Percentiles rank a stretch among this genome's conserved stretches.
Evolutionary conservation across 2,888 invertebrate genomes (phyloP).

Genomic region (Galerucella nymphaeae): DNA sequence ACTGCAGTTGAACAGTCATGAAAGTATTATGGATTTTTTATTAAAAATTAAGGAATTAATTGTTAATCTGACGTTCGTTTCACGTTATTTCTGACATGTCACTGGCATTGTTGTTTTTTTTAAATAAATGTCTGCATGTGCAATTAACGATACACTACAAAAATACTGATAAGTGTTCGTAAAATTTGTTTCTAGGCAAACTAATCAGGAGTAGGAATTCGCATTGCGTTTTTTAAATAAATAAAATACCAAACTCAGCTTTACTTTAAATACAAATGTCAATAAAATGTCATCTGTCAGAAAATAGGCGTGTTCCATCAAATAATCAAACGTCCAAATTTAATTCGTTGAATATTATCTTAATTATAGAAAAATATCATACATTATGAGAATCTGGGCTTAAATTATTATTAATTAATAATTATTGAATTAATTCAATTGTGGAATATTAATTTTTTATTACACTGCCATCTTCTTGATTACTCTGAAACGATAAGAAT

Average conservation of each 20-base stretch:
- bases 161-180: not conserved
- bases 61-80: conserved; percentile 46
- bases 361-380: too few relatives aligned
- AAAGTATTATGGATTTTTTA: conserved; percentile 35
- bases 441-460: too few relatives aligned
- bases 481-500: too few relatives aligned
- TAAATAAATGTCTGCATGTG: not conserved
- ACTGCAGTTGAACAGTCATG: conserved; percentile 11
- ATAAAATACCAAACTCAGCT: not conserved
- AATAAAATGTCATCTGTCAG: not conserved
- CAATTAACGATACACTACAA: not conserved
- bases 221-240: not conserved
- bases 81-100: conserved; percentile 45
- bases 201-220: not conserved
- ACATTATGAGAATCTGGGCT: too few relatives aligned
- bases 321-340: not conserved
- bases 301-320: not conserved
- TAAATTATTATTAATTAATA: too few relatives aligned
- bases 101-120: conserved; percentile 13
- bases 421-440: too few relatives aligned
- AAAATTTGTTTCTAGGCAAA: not conserved
- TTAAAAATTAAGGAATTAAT: conserved; percentile 39
- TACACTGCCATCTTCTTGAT: too few relatives aligned
- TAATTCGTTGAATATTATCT: too few relatives aligned
- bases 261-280: not conserved